Conservation (phyloP, 2,113 vertebrate species). For the Pseudopodoces humilis region DNA sequence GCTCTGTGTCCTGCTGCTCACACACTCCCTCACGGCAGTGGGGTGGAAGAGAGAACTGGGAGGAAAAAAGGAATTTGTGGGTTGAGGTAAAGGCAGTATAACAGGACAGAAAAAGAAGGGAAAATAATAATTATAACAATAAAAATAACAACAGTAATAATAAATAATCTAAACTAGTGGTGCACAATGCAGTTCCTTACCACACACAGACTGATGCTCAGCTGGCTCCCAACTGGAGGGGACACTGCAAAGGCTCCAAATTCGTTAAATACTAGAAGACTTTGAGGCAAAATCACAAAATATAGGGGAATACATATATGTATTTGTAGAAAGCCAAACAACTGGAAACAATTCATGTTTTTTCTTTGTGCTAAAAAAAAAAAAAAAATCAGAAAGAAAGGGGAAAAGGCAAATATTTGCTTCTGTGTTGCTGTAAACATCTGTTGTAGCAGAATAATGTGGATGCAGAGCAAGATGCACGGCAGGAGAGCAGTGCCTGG, state of each 20-base stretch:
- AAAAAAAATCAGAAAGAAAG: too few relatives aligned
- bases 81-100: not conserved
- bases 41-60: not conserved
- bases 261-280: not conserved
- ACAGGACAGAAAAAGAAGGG: not conserved
- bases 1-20: not conserved
- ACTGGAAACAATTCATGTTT: not conserved
- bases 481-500: not conserved
- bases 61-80: not conserved
- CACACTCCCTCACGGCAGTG: accelerated
- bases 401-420: not conserved
- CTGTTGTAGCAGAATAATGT: not conserved
- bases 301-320: not conserved
- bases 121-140: not conserved
- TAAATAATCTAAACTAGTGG: not conserved
- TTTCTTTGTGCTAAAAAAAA: not conserved
- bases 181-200: not conserved
- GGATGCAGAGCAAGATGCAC: not conserved
- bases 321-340: not conserved
- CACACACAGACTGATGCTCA: not conserved
- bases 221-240: not conserved
- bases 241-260: not conserved
- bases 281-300: not conserved
- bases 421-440: not conserved
- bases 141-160: not conserved